Evolutionary conservation across 2,113 vertebrate genomes (phyloP).

Genomic region (Oreochromis tanganicae): DNA sequence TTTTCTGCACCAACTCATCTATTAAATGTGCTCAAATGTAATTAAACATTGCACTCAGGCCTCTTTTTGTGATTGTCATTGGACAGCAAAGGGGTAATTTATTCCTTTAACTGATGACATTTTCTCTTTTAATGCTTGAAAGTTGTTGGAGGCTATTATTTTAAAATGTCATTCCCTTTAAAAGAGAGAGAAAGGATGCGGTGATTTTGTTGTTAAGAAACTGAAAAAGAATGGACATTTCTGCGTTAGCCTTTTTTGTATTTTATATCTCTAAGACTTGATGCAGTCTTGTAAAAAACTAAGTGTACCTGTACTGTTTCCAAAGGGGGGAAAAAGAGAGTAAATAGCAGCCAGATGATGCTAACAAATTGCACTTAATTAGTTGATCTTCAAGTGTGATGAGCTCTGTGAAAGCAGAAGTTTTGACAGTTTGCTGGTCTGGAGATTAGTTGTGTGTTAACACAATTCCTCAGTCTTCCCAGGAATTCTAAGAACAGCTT

Average conservation of each 20-base stretch:
- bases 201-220: not conserved
- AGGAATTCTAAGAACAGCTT: not conserved
- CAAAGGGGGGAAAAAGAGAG: not conserved
- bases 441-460: not conserved
- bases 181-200: not conserved
- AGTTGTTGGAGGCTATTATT: not conserved
- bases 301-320: not conserved
- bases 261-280: not conserved
- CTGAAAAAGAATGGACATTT: not conserved
- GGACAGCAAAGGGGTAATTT: not conserved
- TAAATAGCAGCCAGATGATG: not conserved
- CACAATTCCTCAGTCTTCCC: not conserved
- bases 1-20: not conserved
- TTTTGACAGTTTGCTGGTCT: not conserved
- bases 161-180: not conserved
- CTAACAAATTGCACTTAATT: not conserved
- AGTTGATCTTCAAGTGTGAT: not conserved
- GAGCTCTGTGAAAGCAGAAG: rapidly evolving
- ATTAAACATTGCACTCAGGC: not conserved
- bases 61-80: not conserved
- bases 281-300: not conserved
- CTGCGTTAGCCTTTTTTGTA: rapidly evolving
- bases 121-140: not conserved
- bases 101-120: not conserved
- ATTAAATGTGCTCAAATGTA: not conserved